Evolutionary conservation across 2,888 invertebrate genomes (phyloP), one percentile per base, ranked within the genome.

Genomic region (Torymus auratus): DNA sequence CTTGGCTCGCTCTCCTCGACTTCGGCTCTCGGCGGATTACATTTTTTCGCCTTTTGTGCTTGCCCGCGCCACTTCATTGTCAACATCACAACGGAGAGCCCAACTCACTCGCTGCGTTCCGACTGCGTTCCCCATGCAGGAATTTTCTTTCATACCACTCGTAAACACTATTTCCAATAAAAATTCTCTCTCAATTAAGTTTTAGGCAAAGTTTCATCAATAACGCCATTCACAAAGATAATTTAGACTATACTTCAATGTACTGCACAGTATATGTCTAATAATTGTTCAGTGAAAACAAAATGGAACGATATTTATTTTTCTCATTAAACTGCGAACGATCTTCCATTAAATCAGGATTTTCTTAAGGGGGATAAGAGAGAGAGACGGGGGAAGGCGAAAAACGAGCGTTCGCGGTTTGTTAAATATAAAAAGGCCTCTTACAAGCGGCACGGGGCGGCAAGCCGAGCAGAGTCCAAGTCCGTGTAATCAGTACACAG

Each of bases 401-500:
- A 12, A 52, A 50, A 52, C 50, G 17, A 52, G 61, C 17, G 23
- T 50, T 65, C 65, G 65, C 65, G 15, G 67, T 53, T 67, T 53
- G 28, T 58, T 58, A 70, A 70, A 60, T 41, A 28, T 20, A 70
- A 70, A 70, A 70, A 70, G 41, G 55, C 17, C 60, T 17, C 7
- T 55, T 53, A 55, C 72, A 72, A 72, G 62, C 56, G 56, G 68
- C 68, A 69, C 68, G 15, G 20, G 41, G 20, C 7, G 41, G 41
- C 41, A 55, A 64, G 67, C 17, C 67, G 55, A 68, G 52, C 20
- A 13, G 14, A 67, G 41, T 13, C 23, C 15, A 56, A 28, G 23
- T 20, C 17, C 65, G 58, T 60, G 67, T 80, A 75, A 75, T 75
- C 75, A 75, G 75, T 20, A 20, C 50, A n/a, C 14, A 70, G 74